Conservation (phyloP, 2,888 invertebrate genomes). For the Hedya salicella region DNA sequence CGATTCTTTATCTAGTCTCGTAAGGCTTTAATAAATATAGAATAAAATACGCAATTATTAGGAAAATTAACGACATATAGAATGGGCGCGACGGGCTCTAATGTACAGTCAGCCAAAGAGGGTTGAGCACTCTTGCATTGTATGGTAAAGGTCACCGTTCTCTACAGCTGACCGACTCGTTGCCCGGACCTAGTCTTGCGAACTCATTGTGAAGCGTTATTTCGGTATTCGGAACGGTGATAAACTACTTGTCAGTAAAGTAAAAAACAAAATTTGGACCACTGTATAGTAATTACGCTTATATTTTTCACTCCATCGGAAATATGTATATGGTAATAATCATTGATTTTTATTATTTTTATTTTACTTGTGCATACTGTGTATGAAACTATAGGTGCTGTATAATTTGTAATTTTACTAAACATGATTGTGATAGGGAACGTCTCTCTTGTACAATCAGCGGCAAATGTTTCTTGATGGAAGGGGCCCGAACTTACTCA, state of each 20-base stretch:
- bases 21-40: too few species aligned
- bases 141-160: too few species aligned
- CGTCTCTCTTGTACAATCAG: conserved; percentile 67
- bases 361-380: conserved; percentile 67
- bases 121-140: too few species aligned
- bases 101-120: too few species aligned
- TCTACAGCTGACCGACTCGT: too few species aligned
- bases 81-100: too few species aligned
- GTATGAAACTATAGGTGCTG: conserved; percentile 81
- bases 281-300: conserved; percentile 75
- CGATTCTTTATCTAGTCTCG: too few species aligned
- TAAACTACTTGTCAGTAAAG: conserved; percentile 48
- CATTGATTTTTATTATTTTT: conserved; percentile 70
- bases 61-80: too few species aligned
- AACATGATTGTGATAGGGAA: conserved; percentile 75
- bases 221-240: conserved; percentile 49
- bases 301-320: conserved; percentile 66
- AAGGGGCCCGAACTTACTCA: too few species aligned
- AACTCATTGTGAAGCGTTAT: conserved; percentile 74
- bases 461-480: not conserved
- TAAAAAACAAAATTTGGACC: conserved; percentile 65
- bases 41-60: too few species aligned
- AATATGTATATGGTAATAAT: conserved; percentile 68
- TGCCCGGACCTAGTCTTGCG: not conserved
- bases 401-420: conserved; percentile 78